Percentiles rank a stretch among this genome's conserved stretches.
phyloP scores from a whole-genome alignment of 2,113 vertebrate species.

The Corythornis vintsioides region DNA sequence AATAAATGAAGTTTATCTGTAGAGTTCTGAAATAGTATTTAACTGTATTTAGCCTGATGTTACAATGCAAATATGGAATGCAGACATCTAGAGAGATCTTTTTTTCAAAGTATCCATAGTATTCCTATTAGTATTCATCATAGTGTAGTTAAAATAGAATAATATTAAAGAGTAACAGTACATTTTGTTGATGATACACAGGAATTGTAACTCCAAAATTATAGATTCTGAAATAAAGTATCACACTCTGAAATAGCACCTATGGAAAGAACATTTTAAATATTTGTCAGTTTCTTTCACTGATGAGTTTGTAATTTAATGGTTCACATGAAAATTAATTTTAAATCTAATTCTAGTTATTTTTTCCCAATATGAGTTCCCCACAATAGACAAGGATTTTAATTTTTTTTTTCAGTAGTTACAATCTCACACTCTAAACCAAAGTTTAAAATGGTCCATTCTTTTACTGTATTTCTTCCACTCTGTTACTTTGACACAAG shows the following conservation, averaged over 20 bases:
- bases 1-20: neutral
- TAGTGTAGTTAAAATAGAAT: neutral
- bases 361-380: neutral
- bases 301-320: neutral
- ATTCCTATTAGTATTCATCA: neutral
- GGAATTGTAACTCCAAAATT: neutral
- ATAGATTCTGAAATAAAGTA: neutral
- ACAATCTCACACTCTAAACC: neutral
- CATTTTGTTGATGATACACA: neutral
- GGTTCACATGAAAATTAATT: neutral
- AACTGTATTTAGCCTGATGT: neutral
- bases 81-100: neutral
- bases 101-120: neutral
- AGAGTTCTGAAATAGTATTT: neutral
- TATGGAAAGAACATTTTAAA: neutral
- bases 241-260: neutral
- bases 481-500: neutral
- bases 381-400: neutral
- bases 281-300: neutral
- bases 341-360: neutral
- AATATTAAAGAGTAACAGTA: neutral
- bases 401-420: neutral
- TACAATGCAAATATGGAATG: neutral
- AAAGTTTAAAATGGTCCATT: neutral
- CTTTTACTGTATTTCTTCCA: neutral